These are phyloP conservation scores for Acinonyx jubatus DNA, from an alignment of 2,113 vertebrate genomes.

Conservation along the genomic window DNA sequence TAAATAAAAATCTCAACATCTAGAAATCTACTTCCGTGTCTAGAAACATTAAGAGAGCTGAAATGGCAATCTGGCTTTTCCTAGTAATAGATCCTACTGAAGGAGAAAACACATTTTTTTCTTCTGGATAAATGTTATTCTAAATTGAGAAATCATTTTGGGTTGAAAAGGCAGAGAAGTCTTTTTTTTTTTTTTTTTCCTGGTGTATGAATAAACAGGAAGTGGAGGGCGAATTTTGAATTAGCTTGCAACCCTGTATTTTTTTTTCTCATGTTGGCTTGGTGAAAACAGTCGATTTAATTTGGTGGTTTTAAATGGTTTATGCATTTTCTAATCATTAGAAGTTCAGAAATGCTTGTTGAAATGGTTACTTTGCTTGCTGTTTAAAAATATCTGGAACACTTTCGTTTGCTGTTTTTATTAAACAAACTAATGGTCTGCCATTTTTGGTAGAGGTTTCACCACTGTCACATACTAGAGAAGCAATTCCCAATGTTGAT, in stretches of 20 bases:
- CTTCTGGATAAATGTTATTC: not conserved
- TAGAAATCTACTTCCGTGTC: not conserved
- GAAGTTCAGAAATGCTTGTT: not conserved
- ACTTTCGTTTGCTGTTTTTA: not conserved
- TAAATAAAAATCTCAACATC: constrained; percentile 7
- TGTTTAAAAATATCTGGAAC: constrained; percentile 15
- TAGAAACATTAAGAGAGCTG: not conserved
- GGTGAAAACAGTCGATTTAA: constrained; percentile 16
- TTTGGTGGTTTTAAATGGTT: constrained; percentile 21
- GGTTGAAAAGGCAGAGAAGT: constrained; percentile 25
- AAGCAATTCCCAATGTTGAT: not conserved
- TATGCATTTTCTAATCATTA: constrained; percentile 31
- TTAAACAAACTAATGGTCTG: not conserved
- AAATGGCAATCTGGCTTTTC: not conserved
- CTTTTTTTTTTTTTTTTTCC: not conserved
- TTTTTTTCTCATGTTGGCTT: not conserved
- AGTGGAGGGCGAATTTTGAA: constrained; percentile 4
- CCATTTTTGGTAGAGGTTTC: not conserved
- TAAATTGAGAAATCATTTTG: constrained; percentile 50
- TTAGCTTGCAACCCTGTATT: not conserved
- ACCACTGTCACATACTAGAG: not conserved
- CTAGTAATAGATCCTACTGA: not conserved
- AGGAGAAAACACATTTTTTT: not conserved
- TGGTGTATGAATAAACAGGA: constrained; percentile 50
- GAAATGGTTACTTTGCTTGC: not conserved